A percentile compares a stretch with the other conserved stretches of the same genome.
phyloP scores from a whole-genome alignment of 2,888 invertebrate genomes.

The Mantis religiosa region DNA sequence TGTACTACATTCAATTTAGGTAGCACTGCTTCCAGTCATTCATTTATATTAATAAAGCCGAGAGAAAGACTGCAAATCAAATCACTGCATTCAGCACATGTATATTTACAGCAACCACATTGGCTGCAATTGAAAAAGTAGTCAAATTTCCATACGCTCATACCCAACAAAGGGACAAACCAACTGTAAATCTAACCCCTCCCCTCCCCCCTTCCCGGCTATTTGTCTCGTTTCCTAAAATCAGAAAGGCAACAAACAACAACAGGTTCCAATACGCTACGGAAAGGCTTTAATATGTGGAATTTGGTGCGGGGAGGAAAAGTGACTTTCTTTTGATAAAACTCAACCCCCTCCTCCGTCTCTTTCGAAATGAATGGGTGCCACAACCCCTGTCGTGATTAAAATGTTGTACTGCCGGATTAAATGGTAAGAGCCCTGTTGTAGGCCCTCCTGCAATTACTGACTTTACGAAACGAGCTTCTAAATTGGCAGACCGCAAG shows the following conservation, averaged over 20 bases:
- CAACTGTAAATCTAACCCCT: background rate
- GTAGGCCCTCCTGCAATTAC: background rate
- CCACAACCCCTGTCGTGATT: background rate
- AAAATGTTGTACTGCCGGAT: background rate
- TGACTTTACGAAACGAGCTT: background rate
- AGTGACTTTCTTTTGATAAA: background rate
- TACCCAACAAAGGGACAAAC: background rate
- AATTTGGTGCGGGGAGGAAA: background rate
- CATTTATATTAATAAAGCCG: background rate
- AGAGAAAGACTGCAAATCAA: background rate
- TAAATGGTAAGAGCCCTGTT: background rate
- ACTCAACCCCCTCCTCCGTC: background rate
- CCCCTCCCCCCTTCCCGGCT: too few species aligned
- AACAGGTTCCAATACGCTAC: background rate
- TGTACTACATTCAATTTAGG: background rate
- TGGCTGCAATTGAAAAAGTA: background rate
- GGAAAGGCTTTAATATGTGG: background rate
- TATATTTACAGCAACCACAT: background rate
- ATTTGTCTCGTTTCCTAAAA: too few species aligned
- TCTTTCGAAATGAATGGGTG: background rate
- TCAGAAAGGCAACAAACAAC: background rate
- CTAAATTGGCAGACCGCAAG: background rate
- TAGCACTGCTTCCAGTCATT: background rate
- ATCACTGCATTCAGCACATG: background rate
- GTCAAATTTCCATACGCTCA: background rate